Conservation (phyloP, 1,140 invertebrate genomes). For the Eupristina koningsbergeri region DNA sequence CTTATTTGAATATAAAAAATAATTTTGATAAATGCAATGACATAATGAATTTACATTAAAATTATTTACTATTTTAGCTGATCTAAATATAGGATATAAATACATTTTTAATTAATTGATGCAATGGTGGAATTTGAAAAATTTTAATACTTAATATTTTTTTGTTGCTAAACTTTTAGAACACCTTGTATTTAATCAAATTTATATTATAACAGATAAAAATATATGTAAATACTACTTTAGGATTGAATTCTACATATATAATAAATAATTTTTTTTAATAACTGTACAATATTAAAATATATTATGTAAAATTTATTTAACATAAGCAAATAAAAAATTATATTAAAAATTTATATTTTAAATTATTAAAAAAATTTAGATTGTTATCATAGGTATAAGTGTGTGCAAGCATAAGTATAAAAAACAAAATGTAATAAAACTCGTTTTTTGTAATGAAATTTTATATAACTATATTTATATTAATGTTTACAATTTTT, state of each 20-base stretch:
- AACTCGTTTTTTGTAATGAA: no score
- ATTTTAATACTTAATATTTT: neutral
- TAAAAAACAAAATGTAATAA: no score
- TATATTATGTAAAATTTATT: neutral
- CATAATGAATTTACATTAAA: no score
- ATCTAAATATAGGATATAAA: neutral
- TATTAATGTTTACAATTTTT: no score
- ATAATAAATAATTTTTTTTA: constrained; percentile 17
- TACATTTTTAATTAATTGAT: neutral
- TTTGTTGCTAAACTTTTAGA: neutral
- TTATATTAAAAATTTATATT: neutral
- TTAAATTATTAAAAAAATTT: neutral
- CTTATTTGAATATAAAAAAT: neutral
- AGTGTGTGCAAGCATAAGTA: no score
- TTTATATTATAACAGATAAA: constrained; percentile 1
- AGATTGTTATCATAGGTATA: neutral
- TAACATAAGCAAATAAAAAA: neutral
- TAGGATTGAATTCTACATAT: neutral
- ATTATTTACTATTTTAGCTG: no score
- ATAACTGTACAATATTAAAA: constrained; percentile 8
- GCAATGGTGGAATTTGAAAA: neutral
- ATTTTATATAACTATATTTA: no score
- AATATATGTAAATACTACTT: constrained; percentile 9
- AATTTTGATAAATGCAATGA: neutral
- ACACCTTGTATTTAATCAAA: neutral